Evolutionary conservation across 1,140 invertebrate species (phyloP), one percentile per base, ranked within the genome.

Genomic region (Venustaconcha ellipsiformis): DNA sequence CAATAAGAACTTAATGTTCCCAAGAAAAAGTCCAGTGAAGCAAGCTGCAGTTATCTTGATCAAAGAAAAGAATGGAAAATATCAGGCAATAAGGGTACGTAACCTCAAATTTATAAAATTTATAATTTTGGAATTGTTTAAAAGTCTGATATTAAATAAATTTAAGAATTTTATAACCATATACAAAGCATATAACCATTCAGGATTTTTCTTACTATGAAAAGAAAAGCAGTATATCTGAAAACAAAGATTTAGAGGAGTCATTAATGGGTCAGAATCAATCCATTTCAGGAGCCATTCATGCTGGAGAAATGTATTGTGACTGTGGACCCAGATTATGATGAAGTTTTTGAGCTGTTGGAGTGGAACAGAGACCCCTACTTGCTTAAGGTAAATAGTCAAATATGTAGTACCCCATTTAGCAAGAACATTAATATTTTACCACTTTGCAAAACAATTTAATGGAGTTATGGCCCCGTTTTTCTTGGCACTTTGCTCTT

Each of bases 331-430:
- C 93, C 94, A 67, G 95, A 96, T 85, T 94, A 94, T 84, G 95
- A 96, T 88, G 96, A 97, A 89, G 96, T 96, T 88, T 97, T 99
- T 90, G 97, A 99, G 92, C 93, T 99, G 82, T 95, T 97, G 90
- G 96, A 98, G 91, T 80, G 97, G 78, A 96, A 95, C 69, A 97
- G 96, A 91, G 96, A 98, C 87, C 95, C 96, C 66, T 97, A 95
- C 91, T 94, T 97, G 87, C 95, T 98, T 90, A 98, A 98, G 94
- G 96, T 97, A 91, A 77, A 76, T 72, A 6, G 64, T 23, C 59
- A 69, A 0, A 11, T 48, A 6, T 48, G 37, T 6, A 48, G 66
- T 64, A 14, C 30, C 56, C 56, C 18, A 23, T 15, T n/a, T 26
- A 11, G 30, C 8, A 11, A 26, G 18, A 0, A 30, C 17, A 67